Base-by-base conservation (phyloP, 2,113 vertebrate genomes). In the Cettia cetti region DNA sequence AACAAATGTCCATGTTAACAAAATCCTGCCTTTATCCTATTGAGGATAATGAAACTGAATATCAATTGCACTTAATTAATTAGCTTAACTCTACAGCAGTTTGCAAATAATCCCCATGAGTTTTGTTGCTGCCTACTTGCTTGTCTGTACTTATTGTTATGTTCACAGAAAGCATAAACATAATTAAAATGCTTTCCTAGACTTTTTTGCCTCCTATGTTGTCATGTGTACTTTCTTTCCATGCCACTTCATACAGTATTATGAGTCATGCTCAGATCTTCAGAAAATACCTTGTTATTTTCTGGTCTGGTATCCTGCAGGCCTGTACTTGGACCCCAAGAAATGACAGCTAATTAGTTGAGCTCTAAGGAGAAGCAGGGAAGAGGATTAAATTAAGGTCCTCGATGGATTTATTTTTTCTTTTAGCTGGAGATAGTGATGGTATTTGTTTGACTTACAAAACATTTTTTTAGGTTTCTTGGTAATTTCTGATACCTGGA, bases 51-150 rank as follows among this genome's bases (percentile, higher is more conserved):
- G 76, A 77, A 91, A 40, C 69, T 86, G 92, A 89, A 75, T 97
- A 96, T 94, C 92, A 95, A 79, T 94, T 94, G 89, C 94, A 78
- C 69, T 84, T 96, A 96, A 97, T 97, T 95, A 96, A 97, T 97
- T 95, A 94, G 79, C 66, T 96, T 78, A 94, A 93, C 94, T 96
- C 94, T 78, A 68, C 83, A 94, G 60, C 74, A 94, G 91, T 95
- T 95, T 95, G 80, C 94, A 94, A 89, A 94, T 89, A 97, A 95
- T 96, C 35, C 94, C 83, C 92, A 45, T 71, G 94, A 86, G 95
- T 94, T 95, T 94, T 93, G 53, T 82, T 95, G 69, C 91, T 96
- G 86, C 94, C 86, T 94, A 56, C 89, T 94, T 94, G 80, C 83
- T 94, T 92, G 83, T 92, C 92, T 96, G 80, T 87, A 89, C 92